Evolutionary conservation across 2,797 vertebrate species (phyloP).

Genomic region (Myotis daubentonii): DNA sequence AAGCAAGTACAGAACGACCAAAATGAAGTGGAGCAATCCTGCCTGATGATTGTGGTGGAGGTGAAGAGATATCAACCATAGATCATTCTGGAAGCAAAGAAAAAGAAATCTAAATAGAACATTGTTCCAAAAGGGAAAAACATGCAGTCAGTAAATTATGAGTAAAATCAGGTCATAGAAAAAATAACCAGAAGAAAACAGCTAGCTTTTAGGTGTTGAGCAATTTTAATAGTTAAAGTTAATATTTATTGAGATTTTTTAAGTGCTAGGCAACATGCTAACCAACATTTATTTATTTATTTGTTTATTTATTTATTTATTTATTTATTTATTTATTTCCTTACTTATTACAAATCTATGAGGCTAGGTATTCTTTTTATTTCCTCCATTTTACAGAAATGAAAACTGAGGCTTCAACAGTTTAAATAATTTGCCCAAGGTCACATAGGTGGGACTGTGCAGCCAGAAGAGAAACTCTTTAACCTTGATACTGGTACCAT

Average conservation of each 20-base stretch:
- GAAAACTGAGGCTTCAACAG: not conserved
- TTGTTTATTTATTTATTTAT: not conserved
- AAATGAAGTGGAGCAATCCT: constrained; percentile 29
- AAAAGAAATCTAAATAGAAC: not conserved
- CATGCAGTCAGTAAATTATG: constrained; percentile 8
- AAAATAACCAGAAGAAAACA: constrained; percentile 40
- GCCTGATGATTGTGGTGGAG: not conserved
- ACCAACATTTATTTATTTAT: constrained; percentile 41
- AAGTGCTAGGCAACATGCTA: not conserved
- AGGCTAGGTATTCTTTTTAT: constrained; percentile 9
- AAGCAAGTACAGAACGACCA: not conserved
- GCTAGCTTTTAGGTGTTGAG: constrained; percentile 17
- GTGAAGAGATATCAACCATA: constrained; percentile 17
- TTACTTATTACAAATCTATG: constrained; percentile 7
- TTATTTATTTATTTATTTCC: constrained; percentile 1
- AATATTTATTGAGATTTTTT: constrained; percentile 23
- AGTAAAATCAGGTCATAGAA: constrained; percentile 24
- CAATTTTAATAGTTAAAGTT: constrained; percentile 20
- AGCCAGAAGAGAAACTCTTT: constrained; percentile 13
- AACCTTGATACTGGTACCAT: not conserved
- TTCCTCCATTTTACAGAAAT: not conserved
- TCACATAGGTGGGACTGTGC: not conserved
- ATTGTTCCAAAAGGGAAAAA: constrained; percentile 14
- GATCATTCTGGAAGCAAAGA: constrained; percentile 50
- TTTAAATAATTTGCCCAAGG: not conserved